Evolutionary conservation across 2,113 vertebrate species (phyloP).

Genomic region (Ophiodon elongatus): DNA sequence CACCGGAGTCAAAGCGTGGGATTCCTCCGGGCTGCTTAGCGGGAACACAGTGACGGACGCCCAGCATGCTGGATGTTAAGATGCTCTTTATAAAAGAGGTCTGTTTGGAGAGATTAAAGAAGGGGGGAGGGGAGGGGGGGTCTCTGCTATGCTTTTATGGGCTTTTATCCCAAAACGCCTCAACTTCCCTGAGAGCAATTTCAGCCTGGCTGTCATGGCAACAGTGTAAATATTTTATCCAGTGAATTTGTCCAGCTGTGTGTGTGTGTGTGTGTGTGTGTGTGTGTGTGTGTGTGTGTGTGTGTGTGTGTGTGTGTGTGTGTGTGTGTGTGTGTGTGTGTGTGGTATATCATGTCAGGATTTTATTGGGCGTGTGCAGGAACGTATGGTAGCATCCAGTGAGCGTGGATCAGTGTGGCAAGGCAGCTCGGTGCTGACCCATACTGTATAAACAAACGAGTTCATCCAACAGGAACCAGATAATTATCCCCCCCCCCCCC

Average conservation of each 20-base stretch:
- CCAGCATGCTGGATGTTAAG: slow-evolving; percentile 3
- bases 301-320: not conserved
- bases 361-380: slow-evolving; percentile 9
- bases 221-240: slow-evolving; percentile 81
- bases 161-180: slow-evolving; percentile 63
- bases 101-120: slow-evolving; percentile 38
- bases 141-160: slow-evolving; percentile 49
- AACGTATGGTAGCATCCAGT: not conserved
- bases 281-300: not conserved
- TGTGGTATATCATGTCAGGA: slow-evolving; percentile 27
- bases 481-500: slow-evolving; percentile 50
- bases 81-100: slow-evolving; percentile 42
- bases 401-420: not conserved
- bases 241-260: slow-evolving; percentile 32
- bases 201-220: slow-evolving; percentile 65
- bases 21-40: not conserved
- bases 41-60: not conserved
- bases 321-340: slow-evolving; percentile 11
- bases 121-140: not conserved
- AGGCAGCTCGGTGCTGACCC: not conserved
- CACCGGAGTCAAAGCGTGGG: not conserved
- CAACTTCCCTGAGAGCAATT: slow-evolving; percentile 60
- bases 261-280: slow-evolving; percentile 7
- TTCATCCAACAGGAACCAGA: slow-evolving; percentile 57
- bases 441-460: slow-evolving; percentile 39